These are phyloP conservation scores for Reticulitermes lucifugus DNA, from an alignment of 2,888 invertebrate genomes.

Conservation along the genomic window DNA sequence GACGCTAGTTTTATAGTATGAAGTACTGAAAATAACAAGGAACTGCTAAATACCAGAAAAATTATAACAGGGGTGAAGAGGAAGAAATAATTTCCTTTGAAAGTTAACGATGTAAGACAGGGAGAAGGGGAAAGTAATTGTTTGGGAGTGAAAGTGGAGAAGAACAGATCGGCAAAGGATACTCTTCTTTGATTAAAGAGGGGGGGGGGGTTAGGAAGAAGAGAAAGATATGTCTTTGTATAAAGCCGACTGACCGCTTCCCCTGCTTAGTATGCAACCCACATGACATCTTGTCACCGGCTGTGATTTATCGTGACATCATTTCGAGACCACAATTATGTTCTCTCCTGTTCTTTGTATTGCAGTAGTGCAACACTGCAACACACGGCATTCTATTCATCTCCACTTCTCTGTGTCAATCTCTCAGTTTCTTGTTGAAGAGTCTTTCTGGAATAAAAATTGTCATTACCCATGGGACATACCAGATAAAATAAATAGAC, in stretches of 20 bases:
- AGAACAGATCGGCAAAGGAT: conserved; percentile 17
- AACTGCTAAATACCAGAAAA: not conserved
- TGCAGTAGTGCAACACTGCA: conserved; percentile 23
- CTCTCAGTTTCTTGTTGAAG: not conserved
- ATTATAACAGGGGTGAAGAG: not conserved
- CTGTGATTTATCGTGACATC: conserved; percentile 37
- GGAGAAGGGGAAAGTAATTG: not conserved
- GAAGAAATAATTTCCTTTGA: not conserved
- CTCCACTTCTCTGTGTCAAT: not conserved
- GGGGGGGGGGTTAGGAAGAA: not conserved
- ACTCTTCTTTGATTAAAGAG: not conserved
- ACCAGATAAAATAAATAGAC: not conserved
- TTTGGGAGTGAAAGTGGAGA: not conserved
- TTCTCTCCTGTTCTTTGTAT: conserved; percentile 14
- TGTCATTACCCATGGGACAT: not conserved
- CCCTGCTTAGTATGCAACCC: conserved; percentile 39
- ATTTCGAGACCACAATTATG: conserved; percentile 37
- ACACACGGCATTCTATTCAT: not conserved
- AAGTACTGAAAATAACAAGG: too few relatives aligned
- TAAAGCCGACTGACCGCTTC: conserved; percentile 33
- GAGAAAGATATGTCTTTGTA: conserved; percentile 11
- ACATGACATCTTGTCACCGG: conserved; percentile 30
- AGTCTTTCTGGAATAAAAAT: conserved; percentile 18
- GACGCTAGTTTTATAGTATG: too few relatives aligned
- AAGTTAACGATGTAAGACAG: not conserved